These are phyloP conservation scores for Melanotaenia nigrans DNA, from an alignment of 2,797 vertebrate species.

Conservation along the genomic window DNA sequence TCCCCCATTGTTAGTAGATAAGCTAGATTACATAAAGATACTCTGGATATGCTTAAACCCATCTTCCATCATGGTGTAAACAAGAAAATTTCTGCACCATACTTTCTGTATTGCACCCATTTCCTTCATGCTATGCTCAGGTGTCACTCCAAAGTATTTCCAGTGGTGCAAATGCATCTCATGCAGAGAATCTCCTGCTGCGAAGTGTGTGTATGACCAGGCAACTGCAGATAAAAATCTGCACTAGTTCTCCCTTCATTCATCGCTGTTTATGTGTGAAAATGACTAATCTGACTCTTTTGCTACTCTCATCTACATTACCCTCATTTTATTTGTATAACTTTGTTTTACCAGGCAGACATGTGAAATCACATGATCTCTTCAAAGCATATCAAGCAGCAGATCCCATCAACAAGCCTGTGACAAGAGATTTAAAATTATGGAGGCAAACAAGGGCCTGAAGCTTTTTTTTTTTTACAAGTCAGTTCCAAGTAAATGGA, in stretches of 20 bases:
- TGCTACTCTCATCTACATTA: neutral
- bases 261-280: neutral
- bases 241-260: neutral
- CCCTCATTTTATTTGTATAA: neutral
- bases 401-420: neutral
- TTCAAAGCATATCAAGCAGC: neutral
- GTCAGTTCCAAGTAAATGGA: no score
- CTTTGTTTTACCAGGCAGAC: neutral
- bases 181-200: slow-evolving; percentile 4
- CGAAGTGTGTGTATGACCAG: neutral
- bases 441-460: neutral
- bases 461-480: neutral
- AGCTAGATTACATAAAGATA: no score
- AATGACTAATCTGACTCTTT: neutral
- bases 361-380: neutral
- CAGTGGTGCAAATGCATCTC: neutral
- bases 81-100: neutral
- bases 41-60: no score
- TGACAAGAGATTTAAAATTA: no score
- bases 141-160: neutral
- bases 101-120: neutral
- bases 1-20: no score
- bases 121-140: neutral
- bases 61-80: neutral
- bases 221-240: neutral